Conservation (phyloP, 2,797 vertebrate species). For the Oreortyx pictus region DNA sequence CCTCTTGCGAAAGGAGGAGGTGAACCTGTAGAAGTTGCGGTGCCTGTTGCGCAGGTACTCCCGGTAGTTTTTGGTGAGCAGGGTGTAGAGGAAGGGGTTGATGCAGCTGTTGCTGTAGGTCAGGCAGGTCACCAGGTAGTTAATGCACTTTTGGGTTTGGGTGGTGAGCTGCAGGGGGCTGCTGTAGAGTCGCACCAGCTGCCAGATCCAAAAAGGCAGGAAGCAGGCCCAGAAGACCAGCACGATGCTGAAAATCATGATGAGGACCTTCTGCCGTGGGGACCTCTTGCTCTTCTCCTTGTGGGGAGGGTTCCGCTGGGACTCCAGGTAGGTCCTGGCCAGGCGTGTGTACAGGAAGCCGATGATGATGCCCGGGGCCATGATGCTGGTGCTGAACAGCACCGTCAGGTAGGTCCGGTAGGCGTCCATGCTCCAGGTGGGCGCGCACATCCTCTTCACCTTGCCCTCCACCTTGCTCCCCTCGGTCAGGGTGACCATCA, state of each 20-base stretch:
- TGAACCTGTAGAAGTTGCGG: conserved; percentile 91
- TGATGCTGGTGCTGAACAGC: conserved; percentile 92
- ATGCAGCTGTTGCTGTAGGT: conserved; percentile 96
- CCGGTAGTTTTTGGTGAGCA: conserved; percentile 95
- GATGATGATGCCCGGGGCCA: conserved; percentile 90
- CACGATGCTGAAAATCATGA: conserved; percentile 93
- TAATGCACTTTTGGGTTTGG: conserved; percentile 90
- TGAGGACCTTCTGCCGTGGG: conserved; percentile 89
- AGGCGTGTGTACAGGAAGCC: conserved; percentile 89
- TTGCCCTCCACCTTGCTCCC: conserved; percentile 77
- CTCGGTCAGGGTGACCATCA: conserved; percentile 87
- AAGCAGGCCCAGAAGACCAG: conserved; percentile 94
- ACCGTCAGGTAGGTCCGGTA: conserved; percentile 90
- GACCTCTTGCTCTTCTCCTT: conserved; percentile 82
- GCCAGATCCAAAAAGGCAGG: conserved; percentile 94
- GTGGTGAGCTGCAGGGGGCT: conserved; percentile 84
- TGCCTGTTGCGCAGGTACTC: conserved; percentile 89
- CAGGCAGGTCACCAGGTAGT: conserved; percentile 91
- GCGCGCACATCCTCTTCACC: conserved; percentile 89
- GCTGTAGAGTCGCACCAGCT: conserved; percentile 89
- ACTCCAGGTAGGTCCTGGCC: conserved; percentile 89
- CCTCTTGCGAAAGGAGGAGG: conserved; percentile 88
- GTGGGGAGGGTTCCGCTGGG: conserved; percentile 83
- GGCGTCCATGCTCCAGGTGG: conserved; percentile 87
- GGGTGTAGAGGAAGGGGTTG: conserved; percentile 94